Evolutionary conservation across 2,888 invertebrate species (phyloP), one percentile per base, ranked within the genome.

Genomic region (Pseudococcus longispinus): DNA sequence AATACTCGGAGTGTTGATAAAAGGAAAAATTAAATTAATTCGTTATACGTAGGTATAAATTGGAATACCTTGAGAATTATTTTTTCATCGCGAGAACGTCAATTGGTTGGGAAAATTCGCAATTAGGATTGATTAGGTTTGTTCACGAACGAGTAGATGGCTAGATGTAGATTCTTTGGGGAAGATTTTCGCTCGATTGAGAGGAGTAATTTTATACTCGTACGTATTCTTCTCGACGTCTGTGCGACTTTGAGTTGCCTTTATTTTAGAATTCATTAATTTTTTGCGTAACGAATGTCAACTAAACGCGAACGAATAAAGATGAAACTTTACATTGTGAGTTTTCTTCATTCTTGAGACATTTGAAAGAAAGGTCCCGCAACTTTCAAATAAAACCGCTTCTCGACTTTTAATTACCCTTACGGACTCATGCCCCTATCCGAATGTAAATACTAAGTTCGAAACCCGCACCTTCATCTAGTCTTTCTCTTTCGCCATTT

Each of bases 341-440:
- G 83, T 13, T 83, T 46, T 83, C 51, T 46, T 29, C 51, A 51
- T 51, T 51, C 51, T 29, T 13, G 55, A 51, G 51, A 55, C 32
- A 51, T 44, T 84, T 55, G 51, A 84, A 84, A 65, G 65, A 84
- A 84, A 84, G 83, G 55, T 42, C 84, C 60, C 84, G 60, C 84
- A 84, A 84, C 65, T 84, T 84, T 84, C 84, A 84, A 84, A 84
- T 84, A 55, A 84, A 84, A 84, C 84, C 84, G 84, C 84, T 84
- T 84, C 60, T 60, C 84, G 84, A 84, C 84, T 84, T 84, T 84
- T 84, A 84, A 84, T 84, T 84, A 84, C 84, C 84, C 60, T 84
- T 46, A 65, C 84, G 60, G 84, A 84, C 84, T 84, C 84, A 84
- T 84, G 84, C 84, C 84, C 84, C 84, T 84, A 84, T 84, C 84